Percentiles rank a stretch among this genome's conserved stretches.
phyloP scores from a whole-genome alignment of 2,797 vertebrate genomes.

The Florisuga fusca region DNA sequence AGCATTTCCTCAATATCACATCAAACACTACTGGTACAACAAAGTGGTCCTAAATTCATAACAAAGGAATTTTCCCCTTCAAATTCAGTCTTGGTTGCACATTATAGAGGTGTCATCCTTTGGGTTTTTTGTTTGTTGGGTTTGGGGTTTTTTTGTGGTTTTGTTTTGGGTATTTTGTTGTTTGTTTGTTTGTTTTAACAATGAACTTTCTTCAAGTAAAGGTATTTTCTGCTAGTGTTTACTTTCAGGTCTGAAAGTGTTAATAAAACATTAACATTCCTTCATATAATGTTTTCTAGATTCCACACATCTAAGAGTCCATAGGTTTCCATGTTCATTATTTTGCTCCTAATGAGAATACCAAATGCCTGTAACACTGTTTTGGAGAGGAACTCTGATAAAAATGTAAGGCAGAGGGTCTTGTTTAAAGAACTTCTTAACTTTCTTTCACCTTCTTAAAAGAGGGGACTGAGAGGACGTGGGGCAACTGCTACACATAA shows the following conservation, averaged over 20 bases:
- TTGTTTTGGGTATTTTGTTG: not conserved
- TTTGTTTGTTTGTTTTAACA: not conserved
- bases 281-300: not conserved
- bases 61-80: not conserved
- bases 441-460: not conserved
- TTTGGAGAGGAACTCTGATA: not conserved
- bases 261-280: not conserved
- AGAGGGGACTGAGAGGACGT: not conserved
- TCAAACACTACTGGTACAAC: not conserved
- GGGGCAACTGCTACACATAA: not conserved
- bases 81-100: not conserved
- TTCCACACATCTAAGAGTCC: not conserved
- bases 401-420: not conserved
- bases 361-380: not conserved
- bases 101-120: not conserved
- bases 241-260: not conserved
- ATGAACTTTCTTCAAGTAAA: not conserved
- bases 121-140: accelerated
- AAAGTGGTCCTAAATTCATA: not conserved
- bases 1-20: not conserved
- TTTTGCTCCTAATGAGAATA: not conserved
- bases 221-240: not conserved
- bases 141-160: accelerated
- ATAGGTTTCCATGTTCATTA: not conserved
- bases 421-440: not conserved